Base-by-base conservation (phyloP, 2,797 vertebrate genomes). In the Acropternis orthonyx region DNA sequence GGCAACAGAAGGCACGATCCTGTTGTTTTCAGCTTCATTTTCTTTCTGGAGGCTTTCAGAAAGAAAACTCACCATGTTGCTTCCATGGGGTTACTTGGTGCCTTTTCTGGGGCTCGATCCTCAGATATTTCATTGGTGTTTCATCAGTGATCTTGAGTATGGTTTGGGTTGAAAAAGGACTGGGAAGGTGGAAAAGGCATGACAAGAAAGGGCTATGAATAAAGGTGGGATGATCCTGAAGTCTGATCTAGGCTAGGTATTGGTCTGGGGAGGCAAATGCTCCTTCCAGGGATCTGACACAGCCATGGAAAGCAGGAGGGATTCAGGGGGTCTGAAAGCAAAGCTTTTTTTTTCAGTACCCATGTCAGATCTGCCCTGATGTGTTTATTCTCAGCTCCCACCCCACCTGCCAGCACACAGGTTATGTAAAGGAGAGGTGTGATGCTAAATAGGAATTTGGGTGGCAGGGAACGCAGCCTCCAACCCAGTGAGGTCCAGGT, bases 281-380 rank as follows among this genome's bases (percentile, higher is more conserved):
- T 92, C 22, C 34, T 73, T 41, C 14, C n/a, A 56, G 37, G 32
- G 20, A 36, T 22, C 5, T 0, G 5, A 3, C 7, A 14, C 0
- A 0, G 12, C 63, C 16, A 3, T 26, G 48, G 48, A 28, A 48
- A 84, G 41, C 44, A 85, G 32, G 16, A 75, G 22, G 37, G 26
- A 37, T 32, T 2, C 0, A 1, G 2, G 19, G 20, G n/a, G 26
- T 37, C 37, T 0, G 0, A 58, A 88, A 88, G 49, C 0, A 3
- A 62, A 76, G 30, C 14, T 30, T 14, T 19, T 48, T 80, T 36
- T 56, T 51, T 44, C 55, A 14, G 30, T 1, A 0, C 26, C 59
- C 46, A 30, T 65, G 43, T 65, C 63, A 93, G 77, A 41, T 62
- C 39, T 5, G 1, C 66, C 58, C 59, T 5, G 14, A 28, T 54